A percentile compares a stretch with the other conserved stretches of the same genome.
These are phyloP conservation scores for Platichthys stellatus DNA, from an alignment of 2,113 vertebrate species.

Conservation along the genomic window DNA sequence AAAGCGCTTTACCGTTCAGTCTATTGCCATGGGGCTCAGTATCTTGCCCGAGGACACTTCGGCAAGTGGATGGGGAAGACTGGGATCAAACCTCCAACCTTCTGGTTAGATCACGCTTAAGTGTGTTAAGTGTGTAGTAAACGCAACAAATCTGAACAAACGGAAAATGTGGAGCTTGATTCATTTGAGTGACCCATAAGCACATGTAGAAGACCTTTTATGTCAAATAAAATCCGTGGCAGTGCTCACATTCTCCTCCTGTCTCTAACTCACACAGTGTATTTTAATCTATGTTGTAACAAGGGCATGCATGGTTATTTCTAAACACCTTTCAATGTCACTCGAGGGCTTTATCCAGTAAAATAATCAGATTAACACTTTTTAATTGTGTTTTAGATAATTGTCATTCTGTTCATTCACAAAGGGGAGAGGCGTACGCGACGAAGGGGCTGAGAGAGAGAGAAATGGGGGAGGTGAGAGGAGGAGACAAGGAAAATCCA, in stretches of 20 bases:
- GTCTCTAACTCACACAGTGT: slow-evolving; percentile 8
- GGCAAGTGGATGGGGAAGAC: too few species aligned
- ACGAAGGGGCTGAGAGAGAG: slow-evolving; percentile 15
- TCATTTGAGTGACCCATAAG: neutral
- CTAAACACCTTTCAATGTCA: slow-evolving; percentile 78
- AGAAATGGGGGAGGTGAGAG: neutral
- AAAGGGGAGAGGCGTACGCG: slow-evolving; percentile 37
- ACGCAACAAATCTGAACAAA: neutral
- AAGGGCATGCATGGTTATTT: slow-evolving; percentile 62
- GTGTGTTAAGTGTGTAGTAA: neutral
- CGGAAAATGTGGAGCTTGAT: neutral
- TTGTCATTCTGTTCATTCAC: slow-evolving; percentile 72
- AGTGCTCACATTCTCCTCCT: neutral
- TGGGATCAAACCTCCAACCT: too few species aligned
- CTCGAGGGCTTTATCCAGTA: slow-evolving; percentile 74
- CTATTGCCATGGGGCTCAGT: too few species aligned
- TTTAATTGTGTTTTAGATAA: slow-evolving; percentile 82
- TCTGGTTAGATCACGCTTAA: too few species aligned
- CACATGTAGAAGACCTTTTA: slow-evolving; percentile 3
- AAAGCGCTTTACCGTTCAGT: too few species aligned
- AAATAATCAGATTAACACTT: slow-evolving; percentile 80
- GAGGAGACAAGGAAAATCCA: slow-evolving; percentile 1
- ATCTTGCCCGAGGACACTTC: too few species aligned
- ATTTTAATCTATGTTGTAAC: slow-evolving; percentile 68
- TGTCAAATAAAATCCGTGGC: slow-evolving; percentile 23